Evolutionary conservation across 2,888 invertebrate species (phyloP).

Genomic region (Macropis europaea): DNA sequence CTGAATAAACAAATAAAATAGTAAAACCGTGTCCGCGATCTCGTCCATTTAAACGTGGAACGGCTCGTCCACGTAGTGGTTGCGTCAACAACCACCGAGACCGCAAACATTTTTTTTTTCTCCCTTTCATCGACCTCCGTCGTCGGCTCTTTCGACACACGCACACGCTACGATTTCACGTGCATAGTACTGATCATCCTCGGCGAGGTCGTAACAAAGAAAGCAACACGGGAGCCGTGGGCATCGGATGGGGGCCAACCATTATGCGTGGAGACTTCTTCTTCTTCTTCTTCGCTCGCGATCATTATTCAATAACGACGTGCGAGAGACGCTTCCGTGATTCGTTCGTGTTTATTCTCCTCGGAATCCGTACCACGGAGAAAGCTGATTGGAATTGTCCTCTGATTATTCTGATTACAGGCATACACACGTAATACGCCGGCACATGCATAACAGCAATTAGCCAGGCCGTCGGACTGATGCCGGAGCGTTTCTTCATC

Average conservation of each 20-base stretch:
- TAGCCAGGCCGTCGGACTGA: conserved; percentile 28
- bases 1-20: too few relatives aligned
- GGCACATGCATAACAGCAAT: conserved; percentile 38
- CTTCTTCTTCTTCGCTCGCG: conserved; percentile 18
- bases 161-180: not conserved
- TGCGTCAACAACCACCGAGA: conserved; percentile 57
- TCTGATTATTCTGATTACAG: conserved; percentile 35
- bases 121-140: conserved; percentile 37
- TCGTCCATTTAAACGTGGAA: conserved; percentile 32
- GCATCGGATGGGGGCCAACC: conserved; percentile 28
- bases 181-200: conserved; percentile 35
- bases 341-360: conserved; percentile 7
- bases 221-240: conserved; percentile 36
- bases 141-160: conserved; percentile 48
- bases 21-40: too few relatives aligned
- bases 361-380: conserved; percentile 45
- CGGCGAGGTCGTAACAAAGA: conserved; percentile 52
- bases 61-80: conserved; percentile 40
- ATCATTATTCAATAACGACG: conserved; percentile 53
- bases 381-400: conserved; percentile 52
- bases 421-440: conserved; percentile 8
- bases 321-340: conserved; percentile 53
- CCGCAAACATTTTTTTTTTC: conserved; percentile 51
- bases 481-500: conserved; percentile 35
- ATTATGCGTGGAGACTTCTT: conserved; percentile 39